phyloP scores from a whole-genome alignment of 2,113 vertebrate species.

The Galbula dea region DNA sequence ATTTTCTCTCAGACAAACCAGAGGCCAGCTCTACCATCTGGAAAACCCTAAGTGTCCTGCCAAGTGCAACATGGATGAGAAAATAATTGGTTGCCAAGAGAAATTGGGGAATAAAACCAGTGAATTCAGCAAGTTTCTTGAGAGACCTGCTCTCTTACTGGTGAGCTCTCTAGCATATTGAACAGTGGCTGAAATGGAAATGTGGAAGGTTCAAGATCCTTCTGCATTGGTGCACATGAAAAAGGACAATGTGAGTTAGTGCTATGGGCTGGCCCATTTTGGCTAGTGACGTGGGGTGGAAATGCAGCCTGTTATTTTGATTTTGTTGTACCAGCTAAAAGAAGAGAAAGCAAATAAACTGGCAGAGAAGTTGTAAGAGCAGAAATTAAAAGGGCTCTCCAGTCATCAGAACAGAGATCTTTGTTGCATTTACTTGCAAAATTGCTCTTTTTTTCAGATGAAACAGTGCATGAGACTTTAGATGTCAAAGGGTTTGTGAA shows the following conservation, averaged over 20 bases:
- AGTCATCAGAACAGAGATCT: not conserved
- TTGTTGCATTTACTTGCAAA: not conserved
- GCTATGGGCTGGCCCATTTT: not conserved
- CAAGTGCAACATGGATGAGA: not conserved
- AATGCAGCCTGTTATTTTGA: not conserved
- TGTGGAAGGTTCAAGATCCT: not conserved
- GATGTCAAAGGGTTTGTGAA: not conserved
- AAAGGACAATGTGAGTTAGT: not conserved
- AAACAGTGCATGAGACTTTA: not conserved
- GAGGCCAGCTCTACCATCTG: not conserved
- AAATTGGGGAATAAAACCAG: not conserved
- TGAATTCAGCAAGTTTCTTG: not conserved
- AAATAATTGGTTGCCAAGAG: slow-evolving; percentile 22
- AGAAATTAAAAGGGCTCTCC: not conserved
- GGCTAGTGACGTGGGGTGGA: not conserved
- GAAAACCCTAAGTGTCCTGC: not conserved
- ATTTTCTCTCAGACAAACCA: not conserved
- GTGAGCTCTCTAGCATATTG: not conserved
- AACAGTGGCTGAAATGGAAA: not conserved
- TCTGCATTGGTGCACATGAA: not conserved
- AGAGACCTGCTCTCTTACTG: not conserved
- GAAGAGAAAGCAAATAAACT: not conserved
- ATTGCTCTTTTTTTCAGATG: not conserved
- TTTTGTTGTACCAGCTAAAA: not conserved
- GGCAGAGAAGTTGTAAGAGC: not conserved